Base-by-base conservation (phyloP, 2,113 vertebrate species). In the Muntiacus muntjak region DNA sequence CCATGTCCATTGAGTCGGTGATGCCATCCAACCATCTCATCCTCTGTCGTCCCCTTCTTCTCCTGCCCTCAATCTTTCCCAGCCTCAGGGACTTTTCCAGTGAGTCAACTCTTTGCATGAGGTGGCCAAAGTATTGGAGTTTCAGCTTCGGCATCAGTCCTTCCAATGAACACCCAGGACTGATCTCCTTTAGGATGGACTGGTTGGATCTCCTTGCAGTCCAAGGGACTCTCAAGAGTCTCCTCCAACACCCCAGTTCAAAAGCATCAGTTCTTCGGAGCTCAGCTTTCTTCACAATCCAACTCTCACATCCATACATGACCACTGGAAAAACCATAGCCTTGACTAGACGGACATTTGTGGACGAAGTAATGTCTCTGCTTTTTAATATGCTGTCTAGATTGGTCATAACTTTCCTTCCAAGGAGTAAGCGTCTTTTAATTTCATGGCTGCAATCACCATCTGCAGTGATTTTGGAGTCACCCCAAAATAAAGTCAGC, bases 401-500 rank as follows among this genome's bases (percentile, higher is more conserved):
- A 7, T 67, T n/a, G 62, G 33, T 67, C 33, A 19, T n/a, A n/a
- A n/a, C 33, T n/a, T 67, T 64, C 16, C 16, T n/a, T 67, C 33
- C 33, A n/a, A 67, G 1, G 33, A n/a, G 62, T n/a, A 19, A 67
- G 33, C 7, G 0, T 67, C 33, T n/a, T 67, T 67, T 67, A 67
- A n/a, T 67, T 67, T 67, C 62, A n/a, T 67, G 62, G 16, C 62
- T n/a, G 8, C 62, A 67, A 2, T 67, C 33, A 67, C 62, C 62
- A n/a, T 19, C 33, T n/a, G 33, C 1, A 9, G 62, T n/a, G 33
- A 67, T n/a, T 67, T 67, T n/a, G 16, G 62, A n/a, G 16, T 36
- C 17, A 16, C 15, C 3, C 0, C 0, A n/a, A 17, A n/a, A 64
- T n/a, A 64, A 64, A 64, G 30, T n/a, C 30, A 4, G 30, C 7